Evolutionary conservation across 1,140 invertebrate species (phyloP), one percentile per base, ranked within the genome.

Genomic region (Euura saliciscinereae): DNA sequence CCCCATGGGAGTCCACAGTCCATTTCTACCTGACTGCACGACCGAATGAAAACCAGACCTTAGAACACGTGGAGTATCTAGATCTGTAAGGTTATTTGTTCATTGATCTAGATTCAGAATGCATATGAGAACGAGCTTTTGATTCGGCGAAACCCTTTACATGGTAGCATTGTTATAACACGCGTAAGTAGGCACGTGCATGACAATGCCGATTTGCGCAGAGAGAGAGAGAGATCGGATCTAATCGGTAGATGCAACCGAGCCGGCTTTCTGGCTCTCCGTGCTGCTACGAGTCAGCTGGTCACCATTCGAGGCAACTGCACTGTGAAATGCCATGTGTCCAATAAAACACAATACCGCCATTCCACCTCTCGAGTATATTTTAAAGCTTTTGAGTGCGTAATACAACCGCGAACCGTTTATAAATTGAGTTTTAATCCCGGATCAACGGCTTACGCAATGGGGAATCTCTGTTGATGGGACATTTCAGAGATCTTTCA

Each of bases 341-440:
- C 68, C 43, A 69, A 69, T n/a, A n/a, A n/a, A 44, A 43, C 73
- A 75, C 73, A 75, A 72, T 70, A 66, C 72, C 68, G 74, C 66
- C 43, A 42, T 67, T n/a, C 8, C 51, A 3, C 8, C 6, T 42
- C 43, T 80, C 73, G 77, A 81, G 79, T 82, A 59, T 59, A n/a
- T 59, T 82, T 82, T 82, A 81, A 81, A 82, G 76, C 74, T 77
- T 78, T 78, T 78, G 76, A 77, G 78, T 77, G 78, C 76, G 74
- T 80, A 81, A 81, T 79, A 75, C 77, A 59, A 59, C 74, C 75
- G 66, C 69, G 74, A 70, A 45, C 68, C 73, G 80, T 82, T 79
- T 82, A 79, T 82, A 82, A 82, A 82, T 82, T 80, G 80, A 81
- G 78, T 80, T 72, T 78, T 80, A 79, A 73, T 78, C 78, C 76